phyloP scores from a whole-genome alignment of 2,888 invertebrate species.

The Helicoverpa assulta region DNA sequence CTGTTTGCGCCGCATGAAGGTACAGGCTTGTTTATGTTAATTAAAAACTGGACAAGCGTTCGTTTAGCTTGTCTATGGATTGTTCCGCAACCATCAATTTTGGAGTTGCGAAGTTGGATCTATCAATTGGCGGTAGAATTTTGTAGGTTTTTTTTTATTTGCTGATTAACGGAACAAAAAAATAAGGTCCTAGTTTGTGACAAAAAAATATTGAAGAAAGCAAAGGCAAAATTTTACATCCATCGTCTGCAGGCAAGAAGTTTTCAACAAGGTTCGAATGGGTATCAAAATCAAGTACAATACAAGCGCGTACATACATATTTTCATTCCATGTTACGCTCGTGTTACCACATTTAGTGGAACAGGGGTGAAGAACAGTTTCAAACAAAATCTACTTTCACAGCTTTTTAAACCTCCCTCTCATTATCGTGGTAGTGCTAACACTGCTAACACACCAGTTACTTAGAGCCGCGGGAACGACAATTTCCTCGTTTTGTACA shows the following conservation, averaged over 20 bases:
- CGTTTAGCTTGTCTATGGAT: slow-evolving; percentile 27
- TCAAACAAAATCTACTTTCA: slow-evolving; percentile 39
- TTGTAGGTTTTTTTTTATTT: not conserved
- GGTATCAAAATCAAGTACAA: not conserved
- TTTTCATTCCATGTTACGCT: not conserved
- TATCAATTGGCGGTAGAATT: not conserved
- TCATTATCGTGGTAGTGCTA: slow-evolving; percentile 70
- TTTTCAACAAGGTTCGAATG: too few species aligned
- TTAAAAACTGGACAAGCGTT: slow-evolving; percentile 46
- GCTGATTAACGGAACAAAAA: too few species aligned
- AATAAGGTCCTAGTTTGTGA: too few species aligned
- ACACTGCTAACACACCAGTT: slow-evolving; percentile 71
- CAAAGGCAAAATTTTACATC: too few species aligned
- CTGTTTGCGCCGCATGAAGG: slow-evolving; percentile 71
- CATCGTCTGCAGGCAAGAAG: too few species aligned
- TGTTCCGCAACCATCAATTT: slow-evolving; percentile 16
- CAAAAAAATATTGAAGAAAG: too few species aligned
- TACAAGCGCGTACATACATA: not conserved
- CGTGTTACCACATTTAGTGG: not conserved
- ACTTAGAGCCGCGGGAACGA: slow-evolving; percentile 69
- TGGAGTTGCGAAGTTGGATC: not conserved
- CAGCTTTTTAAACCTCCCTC: slow-evolving; percentile 58
- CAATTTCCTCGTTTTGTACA: slow-evolving; percentile 77
- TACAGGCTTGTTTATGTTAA: slow-evolving; percentile 69
- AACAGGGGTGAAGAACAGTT: slow-evolving; percentile 8